phyloP scores from a whole-genome alignment of 2,797 vertebrate species.

The Chiloscyllium punctatum region DNA sequence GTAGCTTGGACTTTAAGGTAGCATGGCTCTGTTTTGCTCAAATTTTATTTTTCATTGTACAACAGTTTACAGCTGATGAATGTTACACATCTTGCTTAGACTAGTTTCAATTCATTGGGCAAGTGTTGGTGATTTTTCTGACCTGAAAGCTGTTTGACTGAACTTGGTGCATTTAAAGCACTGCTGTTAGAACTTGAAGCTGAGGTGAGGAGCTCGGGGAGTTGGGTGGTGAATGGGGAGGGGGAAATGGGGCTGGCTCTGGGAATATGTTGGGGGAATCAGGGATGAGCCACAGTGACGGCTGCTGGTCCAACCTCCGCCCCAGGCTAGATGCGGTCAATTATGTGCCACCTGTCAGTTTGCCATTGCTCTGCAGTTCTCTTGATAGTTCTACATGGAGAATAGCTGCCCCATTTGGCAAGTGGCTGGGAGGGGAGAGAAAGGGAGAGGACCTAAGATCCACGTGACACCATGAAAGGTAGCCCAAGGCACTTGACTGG shows the following conservation, averaged over 20 bases:
- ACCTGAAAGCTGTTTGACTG: slow-evolving; percentile 79
- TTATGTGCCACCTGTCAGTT: rapidly evolving
- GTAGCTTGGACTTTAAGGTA: slow-evolving; percentile 98
- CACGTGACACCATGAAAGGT: neutral
- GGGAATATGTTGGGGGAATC: neutral
- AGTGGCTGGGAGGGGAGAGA: neutral
- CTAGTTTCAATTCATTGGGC: slow-evolving; percentile 72
- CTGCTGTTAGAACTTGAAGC: neutral
- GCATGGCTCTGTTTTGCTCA: slow-evolving; percentile 86
- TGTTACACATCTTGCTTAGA: slow-evolving; percentile 84
- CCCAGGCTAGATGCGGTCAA: neutral
- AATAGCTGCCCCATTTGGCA: neutral
- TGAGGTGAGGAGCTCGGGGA: neutral
- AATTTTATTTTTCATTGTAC: slow-evolving; percentile 71
- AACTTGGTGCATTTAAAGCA: neutral
- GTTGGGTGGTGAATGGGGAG: neutral
- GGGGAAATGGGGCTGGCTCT: neutral
- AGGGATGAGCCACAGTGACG: neutral
- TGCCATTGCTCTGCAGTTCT: neutral
- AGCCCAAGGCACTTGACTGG: neutral
- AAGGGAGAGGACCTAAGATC: neutral
- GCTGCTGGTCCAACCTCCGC: neutral
- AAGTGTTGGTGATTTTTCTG: slow-evolving; percentile 69
- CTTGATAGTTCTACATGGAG: neutral
- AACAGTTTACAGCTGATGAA: slow-evolving; percentile 83